phyloP scores from a whole-genome alignment of 2,888 invertebrate genomes.

The Caradrina clavipalpis region DNA sequence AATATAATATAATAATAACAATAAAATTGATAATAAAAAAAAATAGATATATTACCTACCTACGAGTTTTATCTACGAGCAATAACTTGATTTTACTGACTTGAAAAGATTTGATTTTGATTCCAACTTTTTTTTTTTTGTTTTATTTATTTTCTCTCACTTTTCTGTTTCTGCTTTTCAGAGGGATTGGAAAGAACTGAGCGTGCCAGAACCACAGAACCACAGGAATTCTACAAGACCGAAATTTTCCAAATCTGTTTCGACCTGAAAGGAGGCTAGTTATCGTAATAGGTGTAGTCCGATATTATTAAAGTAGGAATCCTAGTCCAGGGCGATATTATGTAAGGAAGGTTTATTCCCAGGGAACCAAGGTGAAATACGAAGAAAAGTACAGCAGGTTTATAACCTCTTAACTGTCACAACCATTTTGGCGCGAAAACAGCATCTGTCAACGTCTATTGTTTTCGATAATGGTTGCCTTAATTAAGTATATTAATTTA shows the following conservation, averaged over 20 bases:
- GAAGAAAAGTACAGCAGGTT: background rate
- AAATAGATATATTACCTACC: too few relatives aligned
- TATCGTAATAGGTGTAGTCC: conserved; percentile 10
- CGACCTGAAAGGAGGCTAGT: conserved; percentile 22
- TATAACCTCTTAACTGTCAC: too few relatives aligned
- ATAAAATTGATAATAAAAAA: too few relatives aligned
- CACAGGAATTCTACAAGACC: conserved; percentile 27
- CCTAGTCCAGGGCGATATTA: conserved; percentile 42
- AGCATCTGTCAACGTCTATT: too few relatives aligned
- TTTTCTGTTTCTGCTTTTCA: conserved; percentile 66
- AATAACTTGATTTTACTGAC: too few relatives aligned
- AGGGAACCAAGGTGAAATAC: conserved; percentile 11
- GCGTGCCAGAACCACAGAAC: conserved; percentile 81
- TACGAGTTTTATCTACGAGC: too few relatives aligned
- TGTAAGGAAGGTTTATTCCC: conserved; percentile 5
- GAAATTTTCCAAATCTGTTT: conserved; percentile 9
- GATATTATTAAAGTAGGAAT: conserved; percentile 28
- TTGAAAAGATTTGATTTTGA: too few relatives aligned
- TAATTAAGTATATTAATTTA: conserved; percentile 26
- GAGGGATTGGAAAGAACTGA: conserved; percentile 86
- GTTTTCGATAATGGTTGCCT: background rate
- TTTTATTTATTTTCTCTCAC: background rate
- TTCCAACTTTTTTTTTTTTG: background rate
- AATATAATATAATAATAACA: too few relatives aligned
- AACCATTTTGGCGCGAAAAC: too few relatives aligned